Conservation (phyloP, 1,140 invertebrate genomes). For the Alviniconcha marisindica region DNA sequence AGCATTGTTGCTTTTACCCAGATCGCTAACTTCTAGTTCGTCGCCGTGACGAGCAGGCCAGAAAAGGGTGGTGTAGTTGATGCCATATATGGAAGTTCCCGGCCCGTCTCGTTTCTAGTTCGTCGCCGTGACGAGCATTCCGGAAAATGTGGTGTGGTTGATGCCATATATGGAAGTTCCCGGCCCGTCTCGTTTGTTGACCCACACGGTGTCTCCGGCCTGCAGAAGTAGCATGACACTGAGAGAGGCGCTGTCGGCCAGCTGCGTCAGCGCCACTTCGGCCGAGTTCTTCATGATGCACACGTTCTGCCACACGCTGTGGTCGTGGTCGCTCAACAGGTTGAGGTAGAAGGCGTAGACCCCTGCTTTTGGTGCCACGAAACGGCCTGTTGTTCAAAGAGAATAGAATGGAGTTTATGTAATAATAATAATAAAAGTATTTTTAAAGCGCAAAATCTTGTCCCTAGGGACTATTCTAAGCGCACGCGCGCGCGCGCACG, state of each 20-base stretch:
- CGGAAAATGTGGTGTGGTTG: constrained; percentile 19
- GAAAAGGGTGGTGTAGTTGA: constrained; percentile 23
- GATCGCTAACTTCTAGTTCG: too few relatives aligned
- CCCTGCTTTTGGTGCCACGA: background rate
- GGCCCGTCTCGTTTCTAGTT: too few relatives aligned
- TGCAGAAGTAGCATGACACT: background rate
- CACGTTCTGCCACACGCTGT: constrained; percentile 20
- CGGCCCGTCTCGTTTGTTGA: constrained; percentile 19
- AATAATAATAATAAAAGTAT: too few relatives aligned
- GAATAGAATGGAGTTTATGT: too few relatives aligned
- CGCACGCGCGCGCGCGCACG: too few relatives aligned
- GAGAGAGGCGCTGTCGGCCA: background rate
- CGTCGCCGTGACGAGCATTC: background rate
- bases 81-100: background rate
- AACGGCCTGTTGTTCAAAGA: background rate
- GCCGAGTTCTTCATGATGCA: constrained; percentile 1
- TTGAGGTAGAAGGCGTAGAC: constrained; percentile 14
- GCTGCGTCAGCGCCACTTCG: constrained; percentile 2
- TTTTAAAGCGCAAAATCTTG: too few relatives aligned
- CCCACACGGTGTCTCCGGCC: background rate
- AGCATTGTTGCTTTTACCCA: too few relatives aligned
- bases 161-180: constrained; percentile 16
- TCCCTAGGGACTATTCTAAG: too few relatives aligned
- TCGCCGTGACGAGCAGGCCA: background rate
- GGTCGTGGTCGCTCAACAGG: constrained; percentile 5